phyloP scores from a whole-genome alignment of 2,888 invertebrate species.

The Rhagophthalmus giganteus region DNA sequence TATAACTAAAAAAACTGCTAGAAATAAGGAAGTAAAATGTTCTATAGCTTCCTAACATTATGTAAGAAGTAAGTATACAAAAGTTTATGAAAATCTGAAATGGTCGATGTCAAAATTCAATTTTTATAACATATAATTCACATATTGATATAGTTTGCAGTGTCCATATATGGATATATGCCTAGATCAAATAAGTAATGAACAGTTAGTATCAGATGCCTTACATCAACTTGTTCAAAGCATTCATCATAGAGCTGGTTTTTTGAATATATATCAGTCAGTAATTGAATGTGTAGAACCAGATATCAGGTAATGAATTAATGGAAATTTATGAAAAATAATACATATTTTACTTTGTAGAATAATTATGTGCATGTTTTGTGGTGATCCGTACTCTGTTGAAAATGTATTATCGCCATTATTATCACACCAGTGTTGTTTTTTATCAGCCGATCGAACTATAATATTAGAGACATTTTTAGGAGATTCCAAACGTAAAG shows the following conservation, averaged over 20 bases:
- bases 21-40: too few relatives aligned
- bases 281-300: constrained; percentile 80
- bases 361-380: constrained; percentile 94
- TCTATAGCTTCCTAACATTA: too few relatives aligned
- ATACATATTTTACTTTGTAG: constrained; percentile 56
- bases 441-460: constrained; percentile 81
- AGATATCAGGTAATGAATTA: constrained; percentile 69
- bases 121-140: too few relatives aligned
- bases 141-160: constrained; percentile 75
- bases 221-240: constrained; percentile 74
- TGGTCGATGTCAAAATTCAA: too few relatives aligned
- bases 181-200: constrained; percentile 66
- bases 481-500: constrained; percentile 85
- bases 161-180: constrained; percentile 85
- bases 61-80: too few relatives aligned
- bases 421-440: constrained; percentile 83
- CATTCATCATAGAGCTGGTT: constrained; percentile 76
- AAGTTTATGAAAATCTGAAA: too few relatives aligned
- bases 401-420: constrained; percentile 88
- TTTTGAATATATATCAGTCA: constrained; percentile 72
- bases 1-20: too few relatives aligned
- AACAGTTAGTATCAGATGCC: constrained; percentile 70
- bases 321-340: background rate
- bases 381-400: constrained; percentile 90
- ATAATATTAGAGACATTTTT: constrained; percentile 90